Evolutionary conservation across 1,140 invertebrate species (phyloP), one percentile per base, ranked within the genome.

Genomic region (Philopotamus ludificatus): DNA sequence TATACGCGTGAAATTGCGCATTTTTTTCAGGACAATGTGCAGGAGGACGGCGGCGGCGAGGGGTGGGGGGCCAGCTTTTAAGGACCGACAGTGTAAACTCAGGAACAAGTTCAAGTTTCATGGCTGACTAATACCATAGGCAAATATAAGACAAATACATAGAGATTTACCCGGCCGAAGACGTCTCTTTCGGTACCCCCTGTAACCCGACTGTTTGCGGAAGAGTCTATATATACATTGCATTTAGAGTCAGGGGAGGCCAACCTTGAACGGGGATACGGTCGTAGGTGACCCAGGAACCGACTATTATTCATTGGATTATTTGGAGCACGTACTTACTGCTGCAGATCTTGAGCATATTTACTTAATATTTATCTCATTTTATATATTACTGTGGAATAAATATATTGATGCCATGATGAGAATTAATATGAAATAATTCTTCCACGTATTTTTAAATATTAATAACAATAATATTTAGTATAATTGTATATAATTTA

Each of bases 91-190:
- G 21, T 41, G 34, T 34, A 57, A 57, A 57, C 54, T n/a, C 23
- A 22, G 12, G 50, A 53, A 63, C 59, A 34, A 16, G 41, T 26
- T 50, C 25, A 39, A 57, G 66, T 59, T 54, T 61, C 58, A 58
- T 34, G 55, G 49, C 63, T 34, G 63, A 64, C 45, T 70, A 70
- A 70, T 70, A 57, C 68, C 62, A 47, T 67, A 66, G 50, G 65
- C 68, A 70, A 70, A 70, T 67, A 70, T 67, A 66, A 70, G 65
- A 70, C 68, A 66, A 70, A 70, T 70, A 70, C 65, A 70, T 65
- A 49, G 61, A 70, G 68, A 62, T 63, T 67, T 63, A 47, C 59
- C 53, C 65, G 62, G 45, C 21, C 49, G 60, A 25, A 45, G 23
- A 57, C 28, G 54, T 57, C 54, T 28, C 8, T 34, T 28, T 20